A percentile compares a stretch with the other conserved stretches of the same genome.
Conservation (phyloP, 2,797 vertebrate genomes). For the Epinephelus awoara region DNA sequence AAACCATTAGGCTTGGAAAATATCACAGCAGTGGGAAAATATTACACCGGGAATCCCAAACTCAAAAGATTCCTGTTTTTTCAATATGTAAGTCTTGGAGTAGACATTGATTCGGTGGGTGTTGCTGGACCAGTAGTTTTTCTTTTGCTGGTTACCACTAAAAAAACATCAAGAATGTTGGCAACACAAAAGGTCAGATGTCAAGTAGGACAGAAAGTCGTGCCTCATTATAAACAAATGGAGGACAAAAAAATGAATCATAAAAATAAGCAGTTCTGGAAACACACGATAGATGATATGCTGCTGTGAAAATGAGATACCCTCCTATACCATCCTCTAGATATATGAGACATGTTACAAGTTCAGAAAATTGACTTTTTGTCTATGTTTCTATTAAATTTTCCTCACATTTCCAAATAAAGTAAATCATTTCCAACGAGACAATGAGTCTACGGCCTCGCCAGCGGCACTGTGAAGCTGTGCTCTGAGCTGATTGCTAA, state of each 20-base stretch:
- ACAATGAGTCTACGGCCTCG: background rate
- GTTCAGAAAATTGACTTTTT: background rate
- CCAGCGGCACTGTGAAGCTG: background rate
- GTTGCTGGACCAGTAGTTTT: slow-evolving; percentile 45
- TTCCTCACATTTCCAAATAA: background rate
- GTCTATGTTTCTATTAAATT: background rate
- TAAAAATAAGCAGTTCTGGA: background rate
- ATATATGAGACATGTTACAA: background rate
- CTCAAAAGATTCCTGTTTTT: slow-evolving; percentile 40
- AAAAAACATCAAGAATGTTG: slow-evolving; percentile 15
- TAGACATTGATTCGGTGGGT: slow-evolving; percentile 37
- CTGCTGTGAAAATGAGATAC: background rate
- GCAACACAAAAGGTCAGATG: slow-evolving; percentile 1
- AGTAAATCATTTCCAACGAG: background rate
- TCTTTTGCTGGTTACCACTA: slow-evolving; percentile 45
- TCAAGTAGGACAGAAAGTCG: background rate
- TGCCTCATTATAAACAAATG: slow-evolving; percentile 15
- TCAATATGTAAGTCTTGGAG: slow-evolving; percentile 52
- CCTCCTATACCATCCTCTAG: background rate
- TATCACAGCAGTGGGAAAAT: slow-evolving; percentile 61
- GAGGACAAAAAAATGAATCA: background rate
- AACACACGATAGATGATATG: background rate
- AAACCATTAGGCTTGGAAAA: slow-evolving; percentile 59
- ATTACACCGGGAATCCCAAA: slow-evolving; percentile 56
- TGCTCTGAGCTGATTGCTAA: background rate